Percentiles rank a stretch among this genome's conserved stretches.
phyloP scores from a whole-genome alignment of 2,113 vertebrate species.

The Corythornis cristatus region DNA sequence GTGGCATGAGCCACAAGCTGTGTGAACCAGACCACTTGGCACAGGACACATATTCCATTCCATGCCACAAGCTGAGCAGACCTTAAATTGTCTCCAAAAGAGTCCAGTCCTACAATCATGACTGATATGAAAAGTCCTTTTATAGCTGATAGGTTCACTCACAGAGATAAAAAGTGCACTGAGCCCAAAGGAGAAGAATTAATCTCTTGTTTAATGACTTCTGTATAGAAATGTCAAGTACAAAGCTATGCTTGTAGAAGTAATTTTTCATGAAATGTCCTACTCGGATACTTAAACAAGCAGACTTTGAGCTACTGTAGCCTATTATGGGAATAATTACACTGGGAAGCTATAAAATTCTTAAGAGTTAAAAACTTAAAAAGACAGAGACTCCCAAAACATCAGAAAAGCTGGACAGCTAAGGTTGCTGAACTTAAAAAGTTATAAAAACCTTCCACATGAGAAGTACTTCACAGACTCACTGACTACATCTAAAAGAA shows the following conservation, averaged over 20 bases:
- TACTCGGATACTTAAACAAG: background rate
- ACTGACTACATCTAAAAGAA: background rate
- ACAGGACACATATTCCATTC: background rate
- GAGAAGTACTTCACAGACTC: background rate
- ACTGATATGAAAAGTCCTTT: background rate
- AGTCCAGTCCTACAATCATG: background rate
- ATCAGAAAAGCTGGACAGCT: background rate
- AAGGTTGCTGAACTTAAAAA: background rate
- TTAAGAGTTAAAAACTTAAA: background rate
- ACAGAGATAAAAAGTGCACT: background rate
- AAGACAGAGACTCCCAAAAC: background rate
- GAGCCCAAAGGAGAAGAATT: background rate
- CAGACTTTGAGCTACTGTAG: background rate
- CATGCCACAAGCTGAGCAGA: background rate
- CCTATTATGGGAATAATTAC: background rate
- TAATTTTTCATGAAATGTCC: background rate
- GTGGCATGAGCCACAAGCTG: background rate
- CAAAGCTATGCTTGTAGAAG: background rate
- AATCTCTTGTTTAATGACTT: background rate
- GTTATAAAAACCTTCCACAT: background rate
- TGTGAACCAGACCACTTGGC: background rate
- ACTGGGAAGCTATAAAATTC: background rate
- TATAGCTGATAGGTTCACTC: background rate
- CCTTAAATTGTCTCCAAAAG: background rate
- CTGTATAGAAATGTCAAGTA: background rate